A percentile compares a stretch with the other conserved stretches of the same genome.
phyloP scores from a whole-genome alignment of 2,113 vertebrate genomes.

The Halcyon senegalensis region DNA sequence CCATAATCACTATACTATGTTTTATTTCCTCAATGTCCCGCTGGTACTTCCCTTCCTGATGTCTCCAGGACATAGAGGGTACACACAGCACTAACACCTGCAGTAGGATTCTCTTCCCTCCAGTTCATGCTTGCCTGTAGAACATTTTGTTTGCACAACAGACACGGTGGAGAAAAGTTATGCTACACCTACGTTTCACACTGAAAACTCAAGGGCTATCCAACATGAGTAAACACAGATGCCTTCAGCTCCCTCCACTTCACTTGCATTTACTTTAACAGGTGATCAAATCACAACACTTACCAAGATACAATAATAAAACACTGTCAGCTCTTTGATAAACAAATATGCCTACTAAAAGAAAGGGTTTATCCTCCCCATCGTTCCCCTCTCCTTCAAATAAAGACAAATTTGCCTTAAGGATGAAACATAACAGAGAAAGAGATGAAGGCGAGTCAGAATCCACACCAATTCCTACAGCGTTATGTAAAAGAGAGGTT shows the following conservation, averaged over 20 bases:
- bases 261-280: background rate
- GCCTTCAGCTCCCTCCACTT: background rate
- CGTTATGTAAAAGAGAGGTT: background rate
- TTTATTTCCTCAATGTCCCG: background rate
- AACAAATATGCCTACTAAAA: background rate
- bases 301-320: constrained; percentile 4
- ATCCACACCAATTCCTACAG: background rate
- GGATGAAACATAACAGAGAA: background rate
- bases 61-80: background rate
- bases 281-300: background rate
- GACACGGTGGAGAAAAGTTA: background rate
- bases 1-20: background rate
- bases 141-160: background rate
- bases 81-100: background rate
- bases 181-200: background rate
- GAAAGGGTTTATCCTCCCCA: background rate
- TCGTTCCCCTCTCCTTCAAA: background rate
- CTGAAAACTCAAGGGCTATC: background rate
- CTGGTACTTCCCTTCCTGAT: background rate
- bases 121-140: no score
- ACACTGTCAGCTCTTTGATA: background rate
- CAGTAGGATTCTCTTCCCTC: background rate
- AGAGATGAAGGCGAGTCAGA: background rate
- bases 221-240: background rate
- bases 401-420: background rate